Base-by-base conservation (phyloP, 1,140 invertebrate species). In the Drosophila eugracilis region DNA sequence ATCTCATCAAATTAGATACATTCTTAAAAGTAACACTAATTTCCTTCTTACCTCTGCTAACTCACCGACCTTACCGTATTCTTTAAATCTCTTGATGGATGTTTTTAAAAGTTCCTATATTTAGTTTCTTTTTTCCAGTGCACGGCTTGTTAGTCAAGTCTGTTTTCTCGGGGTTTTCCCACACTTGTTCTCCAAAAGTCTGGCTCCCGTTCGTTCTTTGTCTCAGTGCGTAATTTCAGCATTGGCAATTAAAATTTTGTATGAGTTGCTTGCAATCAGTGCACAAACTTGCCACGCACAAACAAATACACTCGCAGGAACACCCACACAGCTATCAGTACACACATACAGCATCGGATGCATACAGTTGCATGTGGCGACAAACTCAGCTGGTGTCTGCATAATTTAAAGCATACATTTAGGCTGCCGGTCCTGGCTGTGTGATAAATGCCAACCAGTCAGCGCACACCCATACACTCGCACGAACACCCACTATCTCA, bases 401-500 rank as follows among this genome's bases (percentile, higher is more conserved):
- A 88, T 88, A 88, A 88, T 88, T 88, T 83, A 88, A 88, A 78
- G 83, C 83, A 88, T 89, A 86, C 83, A 88, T 86, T 86, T 86
- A 88, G 83, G 83, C 84, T 71, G 78, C 52, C 59, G 54, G 59
- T 62, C 69, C 72, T 52, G 72, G 66, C 74, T 88, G 83, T 81
- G 78, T 86, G 83, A 86, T 86, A 86, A 86, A 86, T 86, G 83
- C 78, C 77, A 67, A 50, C 62, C 67, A 77, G 67, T 55, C 59
- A 60, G 50, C 30, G 65, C 37, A 44, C 54, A 57, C 17, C 9
- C 49, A 52, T 30, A 37, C 48, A 24, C 26, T 45, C 30, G 26
- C 14, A 39, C 22, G 26, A 4, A 47, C 42, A 45, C 42, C 42
- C 22, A 15, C 21, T 21, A 21, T n/a, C 39, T 37, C 39, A 30